These are phyloP conservation scores for Mastomys coucha DNA, from an alignment of 2,113 vertebrate species.

Conservation along the genomic window DNA sequence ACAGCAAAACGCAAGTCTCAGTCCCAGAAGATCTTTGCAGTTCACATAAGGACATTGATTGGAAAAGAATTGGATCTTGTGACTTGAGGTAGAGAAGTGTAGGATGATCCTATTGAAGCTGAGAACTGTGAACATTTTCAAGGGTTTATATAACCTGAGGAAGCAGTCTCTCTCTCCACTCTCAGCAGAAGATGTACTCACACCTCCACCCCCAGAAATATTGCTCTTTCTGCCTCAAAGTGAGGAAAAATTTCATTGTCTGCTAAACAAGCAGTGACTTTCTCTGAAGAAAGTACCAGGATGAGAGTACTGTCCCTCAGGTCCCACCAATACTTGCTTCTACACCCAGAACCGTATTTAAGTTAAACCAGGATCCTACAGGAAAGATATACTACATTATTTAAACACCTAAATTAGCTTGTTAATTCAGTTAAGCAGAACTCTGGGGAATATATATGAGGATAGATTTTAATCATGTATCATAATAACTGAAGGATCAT, in stretches of 20 bases:
- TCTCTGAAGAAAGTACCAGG: no score
- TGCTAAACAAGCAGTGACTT: no score
- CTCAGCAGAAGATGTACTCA: no score
- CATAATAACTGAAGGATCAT: background rate
- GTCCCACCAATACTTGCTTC: no score
- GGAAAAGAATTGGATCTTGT: background rate
- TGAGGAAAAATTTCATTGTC: background rate
- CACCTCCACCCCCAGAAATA: background rate
- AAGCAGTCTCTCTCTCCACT: no score
- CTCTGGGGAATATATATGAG: background rate
- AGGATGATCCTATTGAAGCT: background rate
- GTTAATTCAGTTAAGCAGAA: no score
- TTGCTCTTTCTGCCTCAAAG: background rate
- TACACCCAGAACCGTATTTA: no score
- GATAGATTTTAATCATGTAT: background rate
- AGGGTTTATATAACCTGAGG: background rate
- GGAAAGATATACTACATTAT: no score
- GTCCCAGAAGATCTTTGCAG: background rate
- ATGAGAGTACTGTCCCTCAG: no score
- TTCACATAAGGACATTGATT: background rate
- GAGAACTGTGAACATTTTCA: background rate
- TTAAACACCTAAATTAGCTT: no score
- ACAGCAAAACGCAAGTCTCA: background rate
- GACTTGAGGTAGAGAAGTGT: background rate
- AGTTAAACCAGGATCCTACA: no score